Evolutionary conservation across 53 echinoderm and acorn worm genomes (phyloP), one percentile per base, ranked within the genome.

Genomic region (Apostichopus leukothele): DNA sequence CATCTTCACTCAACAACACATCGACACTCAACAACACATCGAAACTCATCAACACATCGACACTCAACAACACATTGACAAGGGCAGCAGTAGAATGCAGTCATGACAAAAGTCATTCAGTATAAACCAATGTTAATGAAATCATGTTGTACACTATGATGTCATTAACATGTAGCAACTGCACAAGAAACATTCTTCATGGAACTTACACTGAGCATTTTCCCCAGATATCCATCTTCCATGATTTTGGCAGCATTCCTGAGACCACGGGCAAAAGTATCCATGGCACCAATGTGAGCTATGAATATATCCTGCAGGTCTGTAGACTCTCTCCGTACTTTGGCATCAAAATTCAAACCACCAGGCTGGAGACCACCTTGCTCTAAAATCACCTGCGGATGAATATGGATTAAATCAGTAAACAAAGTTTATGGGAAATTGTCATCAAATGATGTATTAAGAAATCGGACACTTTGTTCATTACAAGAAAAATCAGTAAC

Each of bases 271-370:
- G 96, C 99, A 54, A 98, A 98, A 26, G 94, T 88, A 68, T 96
- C 96, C 96, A 98, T 98, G 14, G 99, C 99, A 7, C 99, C 99
- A 74, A 96, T 93, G 84, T 96, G 99, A 57, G 96, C 93, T 19
- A 96, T 96, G 86, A 98, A 98, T 94, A 98, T 95, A 75, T 98
- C 99, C 18, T 89, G 79, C 6, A 92, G 50, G 53, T 89, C 91
- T 52, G 96, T 98, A 23, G 99, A 98, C 60, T 98, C 99, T 14
- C 99, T 93, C 4, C 99, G 92, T 55, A 98, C 99, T 87, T 98
- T 98, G 83, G 96, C 95, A 91, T 98, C 99, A 86, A 97, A 98
- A 91, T 98, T 97, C n/a, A 98, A 91, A 16, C 99, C 99, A 21
- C 99, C 99, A 9, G 99, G 99, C 9, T 90, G 92, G 6, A 98